phyloP scores from a whole-genome alignment of 2,113 vertebrate genomes.

The Chunga burmeisteri region DNA sequence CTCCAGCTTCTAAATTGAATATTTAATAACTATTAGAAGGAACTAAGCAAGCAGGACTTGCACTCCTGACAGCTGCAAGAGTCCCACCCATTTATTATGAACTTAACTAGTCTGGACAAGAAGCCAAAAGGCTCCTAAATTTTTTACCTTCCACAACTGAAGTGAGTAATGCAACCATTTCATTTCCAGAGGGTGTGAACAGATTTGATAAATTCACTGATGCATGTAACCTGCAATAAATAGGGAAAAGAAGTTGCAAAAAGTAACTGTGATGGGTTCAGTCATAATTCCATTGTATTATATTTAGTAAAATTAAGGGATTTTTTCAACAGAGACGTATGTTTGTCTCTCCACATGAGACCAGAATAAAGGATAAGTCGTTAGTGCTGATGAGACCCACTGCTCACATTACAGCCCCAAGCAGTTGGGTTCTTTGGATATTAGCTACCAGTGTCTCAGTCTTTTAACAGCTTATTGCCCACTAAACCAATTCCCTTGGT shows the following conservation, averaged over 20 bases:
- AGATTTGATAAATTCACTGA: not conserved
- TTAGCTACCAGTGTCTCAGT: constrained; percentile 9
- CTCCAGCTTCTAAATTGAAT: constrained; percentile 13
- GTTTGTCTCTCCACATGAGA: not conserved
- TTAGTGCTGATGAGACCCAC: constrained; percentile 22
- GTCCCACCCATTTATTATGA: not conserved
- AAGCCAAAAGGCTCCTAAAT: not conserved
- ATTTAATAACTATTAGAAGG: constrained; percentile 28
- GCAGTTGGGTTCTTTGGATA: constrained; percentile 11
- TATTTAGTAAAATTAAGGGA: not conserved
- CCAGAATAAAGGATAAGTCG: not conserved
- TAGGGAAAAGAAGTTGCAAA: not conserved
- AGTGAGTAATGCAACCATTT: not conserved
- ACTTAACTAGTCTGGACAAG: not conserved
- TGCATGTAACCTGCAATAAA: not conserved
- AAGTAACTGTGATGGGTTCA: not conserved
- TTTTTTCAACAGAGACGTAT: not conserved
- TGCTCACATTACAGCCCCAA: constrained; percentile 14
- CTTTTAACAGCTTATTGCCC: constrained; percentile 54
- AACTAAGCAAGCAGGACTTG: not conserved
- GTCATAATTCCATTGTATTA: not conserved
- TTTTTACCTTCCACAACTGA: not conserved
- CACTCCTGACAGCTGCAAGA: not conserved
- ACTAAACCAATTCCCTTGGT: constrained; percentile 20
- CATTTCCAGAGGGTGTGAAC: not conserved